Evolutionary conservation across 2,113 vertebrate genomes (phyloP), one percentile per base, ranked within the genome.

Genomic region (Panthera uncia): DNA sequence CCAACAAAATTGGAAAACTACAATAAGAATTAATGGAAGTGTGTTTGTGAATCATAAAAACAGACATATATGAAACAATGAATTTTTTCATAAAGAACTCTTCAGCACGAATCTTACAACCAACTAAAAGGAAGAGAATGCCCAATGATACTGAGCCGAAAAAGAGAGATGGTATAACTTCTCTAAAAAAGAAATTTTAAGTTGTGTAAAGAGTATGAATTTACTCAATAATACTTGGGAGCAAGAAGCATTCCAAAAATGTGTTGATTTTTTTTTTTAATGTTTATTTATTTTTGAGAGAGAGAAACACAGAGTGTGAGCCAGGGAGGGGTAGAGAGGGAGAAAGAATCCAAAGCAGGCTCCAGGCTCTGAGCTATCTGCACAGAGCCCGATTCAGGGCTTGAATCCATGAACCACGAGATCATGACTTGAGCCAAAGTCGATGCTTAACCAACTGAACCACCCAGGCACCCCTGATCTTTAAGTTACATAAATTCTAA

Each of bases 1-100:
- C 94, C 94, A 84, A 84, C 18, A 55, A 97, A 96, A 55, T 97
- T 97, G 52, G 74, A 91, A 98, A 92, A 95, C 79, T 84, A 66
- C 38, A 90, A 2, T 82, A 92, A 96, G 50, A 94, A 81, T 95
- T 68, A 94, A 74, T 66, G 12, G 23, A 95, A 69, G 14, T 92
- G 14, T 92, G 69, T 69, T 92, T 92, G 80, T 95, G 50, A 95
- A 84, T 96, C 91, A 81, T 73, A 61, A 97, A 96, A 90, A 36
- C 33, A 97, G 79, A 73, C 13, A 82, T 45, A 38, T 18, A 76
- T 38, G 21, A 93, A 84, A 96, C 69, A 89, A 87, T 71, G 52
- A 69, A 82, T 86, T 25, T 91, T 84, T 73, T 36, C 16, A 88
- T 76, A 65, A 89, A 93, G 57, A 76, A 61, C 16, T 78, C 36